phyloP scores from a whole-genome alignment of 2,888 invertebrate genomes.

The Meiosimyza platycephala region DNA sequence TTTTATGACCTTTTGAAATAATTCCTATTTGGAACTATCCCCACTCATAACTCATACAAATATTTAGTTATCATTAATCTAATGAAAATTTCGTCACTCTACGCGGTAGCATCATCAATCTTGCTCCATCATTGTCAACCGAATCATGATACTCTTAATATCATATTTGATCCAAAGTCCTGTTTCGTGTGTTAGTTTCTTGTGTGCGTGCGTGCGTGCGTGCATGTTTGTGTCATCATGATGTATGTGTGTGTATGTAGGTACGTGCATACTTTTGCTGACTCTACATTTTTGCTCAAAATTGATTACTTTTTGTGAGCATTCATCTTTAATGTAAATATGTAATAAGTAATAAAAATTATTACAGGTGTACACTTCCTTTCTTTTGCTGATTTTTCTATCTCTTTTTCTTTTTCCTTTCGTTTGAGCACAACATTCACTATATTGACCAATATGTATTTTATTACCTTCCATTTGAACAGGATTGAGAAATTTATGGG shows the following conservation, averaged over 20 bases:
- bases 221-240: too few relatives aligned
- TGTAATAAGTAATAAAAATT: neutral
- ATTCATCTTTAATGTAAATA: neutral
- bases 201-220: too few relatives aligned
- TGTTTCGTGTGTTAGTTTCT: too few relatives aligned
- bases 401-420: neutral
- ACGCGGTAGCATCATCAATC: neutral
- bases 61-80: too few relatives aligned
- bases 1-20: too few relatives aligned
- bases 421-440: neutral
- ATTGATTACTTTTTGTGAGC: neutral
- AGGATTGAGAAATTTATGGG: neutral
- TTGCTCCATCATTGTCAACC: constrained; percentile 8
- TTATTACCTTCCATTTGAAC: neutral
- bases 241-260: too few relatives aligned
- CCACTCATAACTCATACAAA: too few relatives aligned
- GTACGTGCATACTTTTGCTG: too few relatives aligned
- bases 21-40: too few relatives aligned
- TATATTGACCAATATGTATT: neutral
- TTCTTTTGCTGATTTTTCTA: neutral
- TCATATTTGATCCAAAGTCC: constrained; percentile 1
- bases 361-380: neutral
- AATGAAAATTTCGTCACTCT: too few relatives aligned
- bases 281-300: neutral
- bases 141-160: neutral